Evolutionary conservation across 2,797 vertebrate genomes (phyloP).

Genomic region (Catharus ustulatus): DNA sequence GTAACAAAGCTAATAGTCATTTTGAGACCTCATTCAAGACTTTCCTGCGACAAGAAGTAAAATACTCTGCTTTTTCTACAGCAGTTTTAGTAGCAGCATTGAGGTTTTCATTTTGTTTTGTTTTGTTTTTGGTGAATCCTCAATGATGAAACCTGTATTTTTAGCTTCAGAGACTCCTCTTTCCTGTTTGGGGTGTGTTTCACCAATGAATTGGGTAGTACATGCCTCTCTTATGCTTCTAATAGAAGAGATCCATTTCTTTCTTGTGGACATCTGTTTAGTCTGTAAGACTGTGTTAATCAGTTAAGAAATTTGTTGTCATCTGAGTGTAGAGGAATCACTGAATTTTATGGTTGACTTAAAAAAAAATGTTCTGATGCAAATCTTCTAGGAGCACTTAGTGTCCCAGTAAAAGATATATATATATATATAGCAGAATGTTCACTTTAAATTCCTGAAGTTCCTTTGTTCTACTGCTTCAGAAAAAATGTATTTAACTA

Average conservation of each 20-base stretch:
- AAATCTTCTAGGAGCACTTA: neutral
- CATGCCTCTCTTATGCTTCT: neutral
- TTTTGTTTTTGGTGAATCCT: neutral
- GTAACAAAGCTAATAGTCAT: neutral
- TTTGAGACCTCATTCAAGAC: neutral
- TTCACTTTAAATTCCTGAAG: neutral
- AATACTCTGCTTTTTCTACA: neutral
- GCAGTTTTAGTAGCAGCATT: neutral
- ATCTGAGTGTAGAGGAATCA: neutral
- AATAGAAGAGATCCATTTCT: neutral
- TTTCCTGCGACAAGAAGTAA: neutral
- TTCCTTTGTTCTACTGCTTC: neutral
- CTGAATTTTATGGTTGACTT: neutral
- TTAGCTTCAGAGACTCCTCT: neutral
- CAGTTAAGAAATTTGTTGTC: neutral
- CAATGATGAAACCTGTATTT: neutral
- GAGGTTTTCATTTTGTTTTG: neutral
- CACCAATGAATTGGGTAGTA: neutral
- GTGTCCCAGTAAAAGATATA: neutral
- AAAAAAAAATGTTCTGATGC: neutral
- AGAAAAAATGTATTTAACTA: neutral
- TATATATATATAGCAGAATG: neutral
- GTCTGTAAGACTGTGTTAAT: neutral
- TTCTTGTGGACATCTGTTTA: neutral
- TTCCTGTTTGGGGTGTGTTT: neutral